Conservation (phyloP, 1,140 invertebrate species). For the Leptopilina boulardi region DNA sequence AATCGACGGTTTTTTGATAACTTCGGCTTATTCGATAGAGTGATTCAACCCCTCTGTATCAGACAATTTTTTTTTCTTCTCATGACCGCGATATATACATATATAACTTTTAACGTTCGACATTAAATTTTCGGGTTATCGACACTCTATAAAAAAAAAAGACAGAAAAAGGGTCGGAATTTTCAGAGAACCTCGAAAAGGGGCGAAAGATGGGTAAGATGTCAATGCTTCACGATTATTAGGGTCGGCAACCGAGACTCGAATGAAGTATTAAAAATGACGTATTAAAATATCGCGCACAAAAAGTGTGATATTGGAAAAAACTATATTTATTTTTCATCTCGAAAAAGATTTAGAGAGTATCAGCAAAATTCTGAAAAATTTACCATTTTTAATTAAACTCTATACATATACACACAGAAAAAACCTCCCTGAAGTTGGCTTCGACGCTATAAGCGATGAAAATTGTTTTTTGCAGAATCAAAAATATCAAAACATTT, state of each 20-base stretch:
- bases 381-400: too few relatives aligned
- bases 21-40: slow-evolving; percentile 61
- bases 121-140: slow-evolving; percentile 44
- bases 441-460: too few relatives aligned
- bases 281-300: neutral
- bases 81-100: too few relatives aligned
- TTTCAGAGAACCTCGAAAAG: neutral
- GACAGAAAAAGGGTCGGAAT: slow-evolving; percentile 24
- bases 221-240: slow-evolving; percentile 6
- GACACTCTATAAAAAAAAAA: slow-evolving; percentile 32
- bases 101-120: slow-evolving; percentile 53
- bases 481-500: too few relatives aligned
- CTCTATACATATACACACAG: too few relatives aligned
- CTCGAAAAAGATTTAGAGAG: neutral
- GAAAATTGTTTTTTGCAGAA: too few relatives aligned
- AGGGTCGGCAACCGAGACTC: neutral
- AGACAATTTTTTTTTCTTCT: slow-evolving; percentile 60
- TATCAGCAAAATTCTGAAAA: neutral
- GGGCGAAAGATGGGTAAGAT: neutral
- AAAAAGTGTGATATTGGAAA: neutral
- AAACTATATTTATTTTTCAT: neutral
- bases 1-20: slow-evolving; percentile 64
- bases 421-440: too few relatives aligned
- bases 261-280: neutral
- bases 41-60: slow-evolving; percentile 59